phyloP scores from a whole-genome alignment of 2,888 invertebrate species.

The Pterobdella sp. region DNA sequence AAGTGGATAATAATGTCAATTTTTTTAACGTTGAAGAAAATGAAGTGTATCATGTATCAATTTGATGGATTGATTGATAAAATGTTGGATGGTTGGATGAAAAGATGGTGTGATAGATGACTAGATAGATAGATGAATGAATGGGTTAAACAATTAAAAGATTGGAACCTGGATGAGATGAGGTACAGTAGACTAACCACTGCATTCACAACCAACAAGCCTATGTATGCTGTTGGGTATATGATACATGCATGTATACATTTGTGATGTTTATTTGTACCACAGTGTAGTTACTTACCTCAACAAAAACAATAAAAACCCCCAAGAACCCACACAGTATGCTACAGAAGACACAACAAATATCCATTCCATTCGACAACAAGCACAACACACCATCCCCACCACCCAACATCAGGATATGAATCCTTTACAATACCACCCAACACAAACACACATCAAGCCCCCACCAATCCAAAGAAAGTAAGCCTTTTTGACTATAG shows the following conservation, averaged over 20 bases:
- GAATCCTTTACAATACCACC: too few relatives aligned
- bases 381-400: neutral
- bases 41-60: neutral
- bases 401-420: too few relatives aligned
- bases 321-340: neutral
- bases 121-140: neutral
- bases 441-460: neutral
- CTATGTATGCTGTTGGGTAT: constrained; percentile 85
- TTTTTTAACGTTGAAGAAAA: neutral
- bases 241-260: too few relatives aligned
- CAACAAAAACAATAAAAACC: too few relatives aligned
- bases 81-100: neutral
- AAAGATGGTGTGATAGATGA: neutral
- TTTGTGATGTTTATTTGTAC: too few relatives aligned
- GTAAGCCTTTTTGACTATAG: constrained; percentile 84
- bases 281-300: too few relatives aligned
- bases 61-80: constrained; percentile 50
- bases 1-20: too few relatives aligned
- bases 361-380: neutral
- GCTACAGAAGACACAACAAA: neutral
- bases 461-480: constrained; percentile 85
- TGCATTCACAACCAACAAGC: constrained; percentile 61
- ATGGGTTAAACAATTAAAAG: neutral
- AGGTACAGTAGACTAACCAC: constrained; percentile 70
- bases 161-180: constrained; percentile 51